Conservation (phyloP, 2,113 vertebrate genomes). For the Silurus asotus region DNA sequence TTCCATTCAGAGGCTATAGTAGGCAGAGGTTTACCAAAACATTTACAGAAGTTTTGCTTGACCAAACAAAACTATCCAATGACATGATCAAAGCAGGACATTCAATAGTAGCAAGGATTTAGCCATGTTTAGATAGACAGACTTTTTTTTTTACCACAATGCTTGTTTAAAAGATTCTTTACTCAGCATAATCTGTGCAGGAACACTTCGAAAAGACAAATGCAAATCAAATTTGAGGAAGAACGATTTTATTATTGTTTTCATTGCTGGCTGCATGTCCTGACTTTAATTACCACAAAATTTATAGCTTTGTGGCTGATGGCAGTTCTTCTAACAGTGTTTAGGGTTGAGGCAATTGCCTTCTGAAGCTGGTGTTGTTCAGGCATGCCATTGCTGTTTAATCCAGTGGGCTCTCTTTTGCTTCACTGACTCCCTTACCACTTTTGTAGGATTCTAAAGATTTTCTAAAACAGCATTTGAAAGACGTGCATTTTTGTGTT, state of each 20-base stretch:
- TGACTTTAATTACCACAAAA: conserved; percentile 55
- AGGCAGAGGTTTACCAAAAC: neutral
- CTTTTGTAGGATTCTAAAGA: neutral
- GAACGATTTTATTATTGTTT: conserved; percentile 31
- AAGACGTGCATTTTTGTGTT: neutral
- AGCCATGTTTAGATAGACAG: neutral
- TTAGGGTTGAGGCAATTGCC: conserved; percentile 64
- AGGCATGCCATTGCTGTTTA: conserved; percentile 42
- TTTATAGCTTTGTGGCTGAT: conserved; percentile 58
- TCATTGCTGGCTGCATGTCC: conserved; percentile 52
- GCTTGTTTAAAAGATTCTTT: neutral
- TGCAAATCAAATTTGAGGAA: neutral
- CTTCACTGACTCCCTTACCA: neutral
- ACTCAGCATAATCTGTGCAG: no score
- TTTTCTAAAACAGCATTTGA: neutral
- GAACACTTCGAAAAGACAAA: neutral
- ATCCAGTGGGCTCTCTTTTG: neutral
- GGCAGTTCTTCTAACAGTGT: conserved; percentile 49
- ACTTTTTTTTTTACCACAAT: neutral
- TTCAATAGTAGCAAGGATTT: neutral
- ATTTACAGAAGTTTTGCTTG: neutral
- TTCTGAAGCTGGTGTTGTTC: conserved; percentile 45
- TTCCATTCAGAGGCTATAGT: neutral
- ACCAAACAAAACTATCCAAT: neutral
- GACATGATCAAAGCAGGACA: neutral